These are phyloP conservation scores for Listronotus bonariensis DNA, from an alignment of 1,140 invertebrate genomes.

Conservation along the genomic window DNA sequence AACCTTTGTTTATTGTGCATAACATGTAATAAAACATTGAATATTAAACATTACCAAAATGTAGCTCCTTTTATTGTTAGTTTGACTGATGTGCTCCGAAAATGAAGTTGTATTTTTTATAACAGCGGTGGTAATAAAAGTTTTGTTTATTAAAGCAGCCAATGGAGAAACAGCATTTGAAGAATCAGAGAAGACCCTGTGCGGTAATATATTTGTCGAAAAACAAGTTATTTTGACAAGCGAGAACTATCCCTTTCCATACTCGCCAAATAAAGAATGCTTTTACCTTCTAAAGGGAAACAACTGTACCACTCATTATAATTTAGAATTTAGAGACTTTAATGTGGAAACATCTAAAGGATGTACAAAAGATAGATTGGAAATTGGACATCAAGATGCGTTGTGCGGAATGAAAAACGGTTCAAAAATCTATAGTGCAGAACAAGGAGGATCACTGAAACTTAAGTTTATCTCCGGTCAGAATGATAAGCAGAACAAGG, in stretches of 20 bases:
- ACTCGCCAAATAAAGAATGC: conserved; percentile 57
- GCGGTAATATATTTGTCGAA: conserved; percentile 44
- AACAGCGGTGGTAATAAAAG: no score
- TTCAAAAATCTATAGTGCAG: conserved; percentile 57
- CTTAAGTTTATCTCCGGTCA: conserved; percentile 43
- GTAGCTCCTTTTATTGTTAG: no score
- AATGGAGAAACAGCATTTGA: no score
- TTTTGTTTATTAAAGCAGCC: no score
- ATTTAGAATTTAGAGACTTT: conserved; percentile 63
- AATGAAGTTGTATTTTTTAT: no score
- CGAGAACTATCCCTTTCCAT: conserved; percentile 61
- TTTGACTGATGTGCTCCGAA: no score
- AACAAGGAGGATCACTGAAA: conserved; percentile 56
- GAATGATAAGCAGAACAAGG: conserved; percentile 44
- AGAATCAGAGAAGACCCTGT: conserved; percentile 6
- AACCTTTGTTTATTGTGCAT: conserved; percentile 1
- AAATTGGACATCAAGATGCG: conserved; percentile 54
- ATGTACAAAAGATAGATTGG: conserved; percentile 60
- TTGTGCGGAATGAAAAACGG: conserved; percentile 59
- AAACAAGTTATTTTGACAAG: conserved; percentile 55
- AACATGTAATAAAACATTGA: no score
- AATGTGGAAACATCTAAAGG: conserved; percentile 56
- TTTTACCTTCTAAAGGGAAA: conserved; percentile 59
- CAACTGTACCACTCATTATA: conserved; percentile 60
- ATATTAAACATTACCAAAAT: conserved; percentile 1